Conservation (phyloP, 2,797 vertebrate genomes). For the Xenentodon cancila region DNA sequence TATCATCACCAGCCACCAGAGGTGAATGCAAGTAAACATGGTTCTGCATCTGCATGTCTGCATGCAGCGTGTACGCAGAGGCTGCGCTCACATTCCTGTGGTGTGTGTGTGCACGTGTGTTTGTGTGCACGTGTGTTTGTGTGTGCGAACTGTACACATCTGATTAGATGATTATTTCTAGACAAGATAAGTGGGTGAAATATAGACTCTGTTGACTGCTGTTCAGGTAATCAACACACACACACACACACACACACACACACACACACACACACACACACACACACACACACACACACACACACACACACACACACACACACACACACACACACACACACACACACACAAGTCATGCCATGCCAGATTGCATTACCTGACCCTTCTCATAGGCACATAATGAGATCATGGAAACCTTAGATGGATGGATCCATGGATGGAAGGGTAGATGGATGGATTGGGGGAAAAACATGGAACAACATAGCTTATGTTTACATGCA, state of each 20-base stretch:
- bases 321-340: too few species aligned
- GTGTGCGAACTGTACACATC: slow-evolving; percentile 18
- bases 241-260: slow-evolving; percentile 9
- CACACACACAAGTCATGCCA: slow-evolving; percentile 67
- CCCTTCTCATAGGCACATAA: slow-evolving; percentile 88
- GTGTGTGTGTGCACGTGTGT: background rate
- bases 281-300: too few species aligned
- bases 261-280: too few species aligned
- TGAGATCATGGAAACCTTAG: slow-evolving; percentile 93
- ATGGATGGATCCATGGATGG: slow-evolving; percentile 67
- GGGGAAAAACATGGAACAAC: too few species aligned
- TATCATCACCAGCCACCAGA: too few species aligned
- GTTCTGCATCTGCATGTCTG: too few species aligned
- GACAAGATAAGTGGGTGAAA: slow-evolving; percentile 88
- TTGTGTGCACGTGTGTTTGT: slow-evolving; percentile 9
- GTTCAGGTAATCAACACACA: slow-evolving; percentile 87
- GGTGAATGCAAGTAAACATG: too few species aligned
- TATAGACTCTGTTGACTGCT: slow-evolving; percentile 82
- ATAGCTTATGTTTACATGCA: too few species aligned
- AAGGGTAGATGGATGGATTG: too few species aligned
- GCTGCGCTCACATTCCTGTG: background rate
- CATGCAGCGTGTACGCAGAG: too few species aligned
- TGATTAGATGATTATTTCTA: slow-evolving; percentile 90
- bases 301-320: slow-evolving; percentile 49
- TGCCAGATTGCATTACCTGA: slow-evolving; percentile 92